Evolutionary conservation across 2,113 vertebrate species (phyloP).

Genomic region (Periophthalmus modestus): DNA sequence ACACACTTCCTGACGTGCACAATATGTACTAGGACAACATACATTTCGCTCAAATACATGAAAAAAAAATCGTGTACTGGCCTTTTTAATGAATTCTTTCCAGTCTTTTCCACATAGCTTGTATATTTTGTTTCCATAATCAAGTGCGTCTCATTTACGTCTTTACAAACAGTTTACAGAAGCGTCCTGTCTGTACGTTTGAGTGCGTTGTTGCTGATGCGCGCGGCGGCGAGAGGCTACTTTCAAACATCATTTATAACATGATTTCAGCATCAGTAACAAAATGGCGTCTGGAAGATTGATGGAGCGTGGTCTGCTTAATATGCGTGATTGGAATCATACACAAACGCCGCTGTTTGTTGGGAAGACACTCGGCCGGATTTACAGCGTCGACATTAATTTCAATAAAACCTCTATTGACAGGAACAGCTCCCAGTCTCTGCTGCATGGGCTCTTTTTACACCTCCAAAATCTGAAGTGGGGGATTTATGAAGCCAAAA

Average conservation of each 20-base stretch:
- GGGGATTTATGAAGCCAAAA: conserved; percentile 1
- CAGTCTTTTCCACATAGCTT: neutral
- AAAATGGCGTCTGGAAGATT: conserved; percentile 63
- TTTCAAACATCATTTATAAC: conserved; percentile 67
- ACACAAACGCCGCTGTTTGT: conserved; percentile 24
- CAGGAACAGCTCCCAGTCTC: conserved; percentile 6
- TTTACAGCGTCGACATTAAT: conserved; percentile 50
- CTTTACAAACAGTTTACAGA: neutral
- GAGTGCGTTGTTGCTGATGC: conserved; percentile 38
- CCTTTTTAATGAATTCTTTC: neutral
- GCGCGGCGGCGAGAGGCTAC: conserved; percentile 31
- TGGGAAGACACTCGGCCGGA: conserved; percentile 28
- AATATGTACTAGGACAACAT: no score
- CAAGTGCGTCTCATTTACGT: neutral
- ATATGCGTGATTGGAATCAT: conserved; percentile 67
- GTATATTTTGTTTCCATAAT: neutral
- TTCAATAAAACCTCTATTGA: conserved; percentile 46
- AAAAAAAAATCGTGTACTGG: no score
- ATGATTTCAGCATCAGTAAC: conserved; percentile 64
- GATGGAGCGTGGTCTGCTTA: conserved; percentile 64
- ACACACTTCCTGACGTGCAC: no score
- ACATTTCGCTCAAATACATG: no score
- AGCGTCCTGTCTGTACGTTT: neutral
- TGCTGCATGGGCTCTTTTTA: conserved; percentile 20
- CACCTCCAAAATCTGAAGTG: neutral